Conservation (phyloP, 2,797 vertebrate species). For the Chromobotia macracanthus region DNA sequence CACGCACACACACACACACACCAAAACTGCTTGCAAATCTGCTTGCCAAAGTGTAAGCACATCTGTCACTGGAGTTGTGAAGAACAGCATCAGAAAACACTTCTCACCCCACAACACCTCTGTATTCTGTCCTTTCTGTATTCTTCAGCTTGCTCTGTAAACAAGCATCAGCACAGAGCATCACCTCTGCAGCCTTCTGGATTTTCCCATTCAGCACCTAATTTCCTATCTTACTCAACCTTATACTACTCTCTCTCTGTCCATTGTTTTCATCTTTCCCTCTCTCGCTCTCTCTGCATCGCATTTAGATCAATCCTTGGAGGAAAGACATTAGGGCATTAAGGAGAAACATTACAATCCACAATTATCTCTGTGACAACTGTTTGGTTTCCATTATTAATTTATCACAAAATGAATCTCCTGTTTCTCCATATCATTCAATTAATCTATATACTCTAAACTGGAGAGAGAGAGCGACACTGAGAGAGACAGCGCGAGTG, state of each 20-base stretch:
- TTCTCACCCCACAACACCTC: slow-evolving; percentile 9
- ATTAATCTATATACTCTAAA: slow-evolving; percentile 50
- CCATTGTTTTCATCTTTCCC: slow-evolving; percentile 14
- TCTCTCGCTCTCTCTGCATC: neutral
- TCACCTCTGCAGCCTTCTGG: slow-evolving; percentile 18
- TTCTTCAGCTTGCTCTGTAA: slow-evolving; percentile 14
- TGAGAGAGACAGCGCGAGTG: neutral
- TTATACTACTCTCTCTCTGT: slow-evolving; percentile 16
- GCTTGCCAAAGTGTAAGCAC: slow-evolving; percentile 28
- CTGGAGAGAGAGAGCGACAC: neutral
- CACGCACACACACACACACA: slow-evolving; percentile 32
- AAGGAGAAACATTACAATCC: slow-evolving; percentile 24
- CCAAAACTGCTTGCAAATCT: slow-evolving; percentile 38
- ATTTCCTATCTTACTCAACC: slow-evolving; percentile 19
- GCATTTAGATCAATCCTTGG: slow-evolving; percentile 11
- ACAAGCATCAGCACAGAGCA: slow-evolving; percentile 24
- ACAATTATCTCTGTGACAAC: slow-evolving; percentile 36
- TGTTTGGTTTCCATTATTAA: slow-evolving; percentile 52
- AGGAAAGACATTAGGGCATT: neutral
- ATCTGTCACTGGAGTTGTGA: slow-evolving; percentile 39
- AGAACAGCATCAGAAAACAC: neutral
- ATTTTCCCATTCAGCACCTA: slow-evolving; percentile 28
- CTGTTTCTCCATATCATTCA: slow-evolving; percentile 50
- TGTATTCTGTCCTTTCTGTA: neutral
- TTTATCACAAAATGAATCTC: slow-evolving; percentile 56